These are phyloP conservation scores for Drosophila emarginata DNA, from an alignment of 2,888 invertebrate genomes.

Conservation along the genomic window DNA sequence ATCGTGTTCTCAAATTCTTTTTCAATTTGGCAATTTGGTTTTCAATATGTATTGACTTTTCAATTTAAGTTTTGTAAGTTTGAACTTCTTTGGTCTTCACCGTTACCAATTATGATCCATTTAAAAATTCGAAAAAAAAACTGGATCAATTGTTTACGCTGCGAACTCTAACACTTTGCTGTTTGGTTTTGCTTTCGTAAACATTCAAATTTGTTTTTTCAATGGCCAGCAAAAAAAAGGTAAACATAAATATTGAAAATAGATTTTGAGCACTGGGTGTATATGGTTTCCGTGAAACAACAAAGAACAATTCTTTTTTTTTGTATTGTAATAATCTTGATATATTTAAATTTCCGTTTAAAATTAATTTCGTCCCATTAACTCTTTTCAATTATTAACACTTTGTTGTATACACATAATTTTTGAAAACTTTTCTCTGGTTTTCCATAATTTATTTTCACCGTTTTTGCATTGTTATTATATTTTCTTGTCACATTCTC, in stretches of 20 bases:
- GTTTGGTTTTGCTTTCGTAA: constrained; percentile 13
- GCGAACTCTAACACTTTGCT: constrained; percentile 18
- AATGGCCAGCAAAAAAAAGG: background rate
- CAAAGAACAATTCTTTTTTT: background rate
- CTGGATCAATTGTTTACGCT: constrained; percentile 8
- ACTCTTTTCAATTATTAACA: background rate
- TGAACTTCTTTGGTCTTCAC: background rate
- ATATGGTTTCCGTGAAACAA: constrained; percentile 1
- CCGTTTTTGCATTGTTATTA: background rate
- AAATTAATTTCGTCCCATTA: constrained; percentile 7
- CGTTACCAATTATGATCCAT: constrained; percentile 8
- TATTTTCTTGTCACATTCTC: background rate
- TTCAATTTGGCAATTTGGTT: background rate
- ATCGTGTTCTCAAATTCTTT: background rate
- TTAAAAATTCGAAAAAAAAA: background rate
- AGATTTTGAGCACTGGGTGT: background rate
- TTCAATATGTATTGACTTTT: constrained; percentile 2
- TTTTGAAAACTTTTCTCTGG: background rate
- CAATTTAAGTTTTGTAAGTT: background rate
- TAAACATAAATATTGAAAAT: constrained; percentile 5
- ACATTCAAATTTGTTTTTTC: constrained; percentile 4
- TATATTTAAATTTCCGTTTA: constrained; percentile 15
- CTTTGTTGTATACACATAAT: background rate
- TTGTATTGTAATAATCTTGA: constrained; percentile 8
- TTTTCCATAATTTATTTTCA: background rate